These are phyloP conservation scores for Sphaeridia pumilis DNA, from an alignment of 2,888 invertebrate genomes.

Conservation along the genomic window DNA sequence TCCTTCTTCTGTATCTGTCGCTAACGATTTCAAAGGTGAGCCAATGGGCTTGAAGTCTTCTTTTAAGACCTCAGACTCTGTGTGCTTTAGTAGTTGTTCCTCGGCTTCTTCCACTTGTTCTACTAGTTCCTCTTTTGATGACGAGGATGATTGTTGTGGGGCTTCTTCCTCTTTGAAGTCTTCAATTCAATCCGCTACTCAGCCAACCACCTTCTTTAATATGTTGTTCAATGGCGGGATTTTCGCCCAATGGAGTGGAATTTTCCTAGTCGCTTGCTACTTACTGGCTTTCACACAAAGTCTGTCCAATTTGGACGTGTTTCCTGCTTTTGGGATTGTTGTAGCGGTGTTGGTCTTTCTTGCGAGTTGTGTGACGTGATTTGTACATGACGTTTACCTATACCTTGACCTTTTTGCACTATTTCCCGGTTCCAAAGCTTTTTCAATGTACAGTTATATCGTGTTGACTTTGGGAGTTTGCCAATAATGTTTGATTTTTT, in stretches of 20 bases:
- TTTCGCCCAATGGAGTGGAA: conserved; percentile 32
- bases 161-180: too few species aligned
- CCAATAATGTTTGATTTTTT: too few species aligned
- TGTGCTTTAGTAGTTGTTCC: neutral
- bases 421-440: too few species aligned
- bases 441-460: too few species aligned
- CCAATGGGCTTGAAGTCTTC: too few species aligned
- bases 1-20: neutral
- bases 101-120: neutral
- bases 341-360: conserved; percentile 45
- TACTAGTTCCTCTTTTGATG: neutral
- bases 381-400: neutral
- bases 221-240: conserved; percentile 8
- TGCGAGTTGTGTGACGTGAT: conserved; percentile 17
- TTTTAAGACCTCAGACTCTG: neutral
- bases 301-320: conserved; percentile 59
- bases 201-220: too few species aligned
- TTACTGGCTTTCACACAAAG: conserved; percentile 58
- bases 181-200: too few species aligned
- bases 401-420: too few species aligned
- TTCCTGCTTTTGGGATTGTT: conserved; percentile 61
- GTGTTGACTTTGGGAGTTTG: too few species aligned
- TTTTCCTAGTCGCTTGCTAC: conserved; percentile 55
- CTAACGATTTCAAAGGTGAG: neutral
- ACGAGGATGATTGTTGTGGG: neutral